phyloP scores from a whole-genome alignment of 2,888 invertebrate genomes.

The Andrena hattorfiana region DNA sequence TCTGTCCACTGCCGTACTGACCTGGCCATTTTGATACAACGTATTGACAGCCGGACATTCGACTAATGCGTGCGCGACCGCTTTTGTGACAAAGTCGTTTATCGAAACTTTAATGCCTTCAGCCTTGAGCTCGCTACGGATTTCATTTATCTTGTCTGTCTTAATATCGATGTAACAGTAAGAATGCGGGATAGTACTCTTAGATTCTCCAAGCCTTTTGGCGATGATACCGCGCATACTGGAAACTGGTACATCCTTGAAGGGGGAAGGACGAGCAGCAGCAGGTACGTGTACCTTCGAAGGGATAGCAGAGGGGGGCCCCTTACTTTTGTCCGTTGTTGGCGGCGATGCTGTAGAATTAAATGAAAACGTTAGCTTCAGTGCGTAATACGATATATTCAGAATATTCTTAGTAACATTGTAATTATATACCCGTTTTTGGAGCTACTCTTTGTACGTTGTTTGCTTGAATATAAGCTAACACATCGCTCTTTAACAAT shows the following conservation, averaged over 20 bases:
- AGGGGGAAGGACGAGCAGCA: conserved; percentile 77
- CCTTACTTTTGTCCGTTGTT: background rate
- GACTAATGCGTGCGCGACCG: conserved; percentile 87
- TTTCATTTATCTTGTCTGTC: conserved; percentile 85
- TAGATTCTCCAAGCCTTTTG: conserved; percentile 88
- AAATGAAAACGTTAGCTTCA: background rate
- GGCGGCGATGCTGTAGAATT: conserved; percentile 44
- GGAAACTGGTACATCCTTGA: conserved; percentile 87
- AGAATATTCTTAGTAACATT: background rate
- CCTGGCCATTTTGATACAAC: conserved; percentile 85
- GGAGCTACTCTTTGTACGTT: conserved; percentile 83
- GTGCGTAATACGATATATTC: background rate
- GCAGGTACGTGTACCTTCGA: conserved; percentile 16
- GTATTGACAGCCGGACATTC: conserved; percentile 86
- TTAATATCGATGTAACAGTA: conserved; percentile 87
- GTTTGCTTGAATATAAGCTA: conserved; percentile 84
- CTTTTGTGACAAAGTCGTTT: conserved; percentile 89
- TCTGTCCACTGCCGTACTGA: conserved; percentile 63
- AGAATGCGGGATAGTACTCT: conserved; percentile 89
- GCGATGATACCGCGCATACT: conserved; percentile 88
- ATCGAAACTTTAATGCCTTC: conserved; percentile 87
- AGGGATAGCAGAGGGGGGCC: conserved; percentile 8
- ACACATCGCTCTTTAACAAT: conserved; percentile 88
- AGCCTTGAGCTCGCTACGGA: conserved; percentile 86
- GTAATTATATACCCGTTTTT: conserved; percentile 42